Evolutionary conservation across 2,888 invertebrate genomes (phyloP).

Genomic region (Ethmia dodecea): DNA sequence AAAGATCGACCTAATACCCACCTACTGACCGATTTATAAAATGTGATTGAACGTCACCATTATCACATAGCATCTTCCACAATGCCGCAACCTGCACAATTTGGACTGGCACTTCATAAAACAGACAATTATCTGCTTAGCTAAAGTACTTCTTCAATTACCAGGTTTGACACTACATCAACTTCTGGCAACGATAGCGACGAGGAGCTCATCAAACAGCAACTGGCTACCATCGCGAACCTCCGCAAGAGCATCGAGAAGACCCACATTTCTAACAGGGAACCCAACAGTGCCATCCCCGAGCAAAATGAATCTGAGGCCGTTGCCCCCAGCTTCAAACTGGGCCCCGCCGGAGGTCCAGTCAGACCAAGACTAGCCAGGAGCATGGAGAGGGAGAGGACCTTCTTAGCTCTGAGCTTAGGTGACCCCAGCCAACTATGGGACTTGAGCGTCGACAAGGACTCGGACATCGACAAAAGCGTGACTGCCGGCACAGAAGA

Average conservation of each 20-base stretch:
- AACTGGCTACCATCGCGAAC: conserved; percentile 55
- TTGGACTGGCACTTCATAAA: too few species aligned
- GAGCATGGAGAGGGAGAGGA: conserved; percentile 57
- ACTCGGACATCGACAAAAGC: conserved; percentile 76
- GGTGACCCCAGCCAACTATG: conserved; percentile 64
- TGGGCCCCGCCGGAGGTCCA: conserved; percentile 75
- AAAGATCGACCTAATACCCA: too few species aligned
- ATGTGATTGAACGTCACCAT: too few species aligned
- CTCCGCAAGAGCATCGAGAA: conserved; percentile 65
- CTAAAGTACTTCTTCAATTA: background rate
- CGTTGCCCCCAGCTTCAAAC: conserved; percentile 80
- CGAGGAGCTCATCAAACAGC: conserved; percentile 65
- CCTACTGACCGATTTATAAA: too few species aligned
- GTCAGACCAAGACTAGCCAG: conserved; percentile 58
- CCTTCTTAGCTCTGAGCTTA: conserved; percentile 56
- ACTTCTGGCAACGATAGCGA: conserved; percentile 84
- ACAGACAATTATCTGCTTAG: too few species aligned
- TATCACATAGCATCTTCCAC: too few species aligned
- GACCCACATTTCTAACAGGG: conserved; percentile 59
- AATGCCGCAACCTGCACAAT: too few species aligned
- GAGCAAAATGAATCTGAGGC: conserved; percentile 52
- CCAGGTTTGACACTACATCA: conserved; percentile 77
- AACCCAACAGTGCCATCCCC: conserved; percentile 58
- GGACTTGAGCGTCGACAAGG: conserved; percentile 65
- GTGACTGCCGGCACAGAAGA: conserved; percentile 82